These are phyloP conservation scores for Sycobia sp. DNA, from an alignment of 1,140 invertebrate species.

Conservation along the genomic window DNA sequence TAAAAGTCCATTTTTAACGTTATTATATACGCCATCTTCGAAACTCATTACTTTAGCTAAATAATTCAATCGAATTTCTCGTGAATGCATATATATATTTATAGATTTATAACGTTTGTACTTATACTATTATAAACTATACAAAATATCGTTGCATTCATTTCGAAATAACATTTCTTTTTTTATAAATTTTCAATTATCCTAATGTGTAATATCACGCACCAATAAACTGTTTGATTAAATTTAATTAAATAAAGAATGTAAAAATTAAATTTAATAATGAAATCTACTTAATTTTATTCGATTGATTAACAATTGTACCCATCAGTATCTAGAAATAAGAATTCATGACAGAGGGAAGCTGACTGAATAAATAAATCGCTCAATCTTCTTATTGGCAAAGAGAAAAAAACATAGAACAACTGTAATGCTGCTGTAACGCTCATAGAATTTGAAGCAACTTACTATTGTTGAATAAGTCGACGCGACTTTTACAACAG, in stretches of 20 bases:
- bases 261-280: not conserved
- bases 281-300: constrained; percentile 7
- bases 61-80: too few relatives aligned
- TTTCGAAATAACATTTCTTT: constrained; percentile 7
- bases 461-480: too few relatives aligned
- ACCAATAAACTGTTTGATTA: constrained; percentile 4
- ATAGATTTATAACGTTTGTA: constrained; percentile 30
- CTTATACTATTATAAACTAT: constrained; percentile 19
- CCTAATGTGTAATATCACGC: constrained; percentile 16
- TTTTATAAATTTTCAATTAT: constrained; percentile 21
- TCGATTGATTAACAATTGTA: constrained; percentile 35
- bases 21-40: constrained; percentile 1
- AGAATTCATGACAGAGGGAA: too few relatives aligned
- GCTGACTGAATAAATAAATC: too few relatives aligned
- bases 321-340: too few relatives aligned
- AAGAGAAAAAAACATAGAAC: too few relatives aligned
- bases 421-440: too few relatives aligned
- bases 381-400: too few relatives aligned
- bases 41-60: constrained; percentile 1
- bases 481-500: too few relatives aligned
- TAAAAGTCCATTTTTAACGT: too few relatives aligned
- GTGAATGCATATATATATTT: constrained; percentile 12
- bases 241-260: constrained; percentile 9
- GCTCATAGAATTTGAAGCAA: too few relatives aligned
- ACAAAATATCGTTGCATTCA: not conserved